Evolutionary conservation across 2,888 invertebrate genomes (phyloP), one percentile per base, ranked within the genome.

Genomic region (Lasioglossum vierecki): DNA sequence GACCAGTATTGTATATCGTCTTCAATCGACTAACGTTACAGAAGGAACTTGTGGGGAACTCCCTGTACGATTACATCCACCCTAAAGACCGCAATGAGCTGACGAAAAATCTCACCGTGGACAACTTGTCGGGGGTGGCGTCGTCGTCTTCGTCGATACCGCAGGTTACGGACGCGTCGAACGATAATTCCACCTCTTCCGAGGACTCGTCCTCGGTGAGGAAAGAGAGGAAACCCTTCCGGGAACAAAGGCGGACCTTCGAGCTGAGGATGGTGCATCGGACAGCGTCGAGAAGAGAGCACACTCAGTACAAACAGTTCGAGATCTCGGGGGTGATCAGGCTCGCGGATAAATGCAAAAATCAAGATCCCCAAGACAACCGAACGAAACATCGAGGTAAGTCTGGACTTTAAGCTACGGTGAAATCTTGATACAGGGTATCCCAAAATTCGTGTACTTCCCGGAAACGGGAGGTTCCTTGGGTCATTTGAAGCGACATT

Each of bases 31-130:
- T 13, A 13, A 39, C 39, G 22, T 89, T 96, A 39, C 96, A 98
- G 97, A 97, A 97, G 92, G 98, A 99, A 94, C 96, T 98, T 90
- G 96, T 98, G 94, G 98, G 97, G 26, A 97, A 97, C 95, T 98
- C 97, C 91, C 95, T 99, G 94, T 97, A 97, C 95, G 97, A 97
- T 92, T 97, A 98, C 95, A 96, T 98, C 68, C 97, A 98, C 95
- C 96, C 96, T n/a, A 96, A 97, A 93, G 97, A 99, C 95, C 97
- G 97, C 91, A 97, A 97, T 72, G 96, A 96, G 91, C 95, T 99
- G 78, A 96, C 96, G 76, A 96, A 96, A 76, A 97, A 97, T 90
- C 95, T 98, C 53, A 95, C 91, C 41, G 94, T 95, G 0, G 95
- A 95, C 71, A 84, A 96, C 93, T 94, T 95, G 87, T 95, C 93